phyloP scores from a whole-genome alignment of 2,888 invertebrate genomes.

The Penaeus monodon region DNA sequence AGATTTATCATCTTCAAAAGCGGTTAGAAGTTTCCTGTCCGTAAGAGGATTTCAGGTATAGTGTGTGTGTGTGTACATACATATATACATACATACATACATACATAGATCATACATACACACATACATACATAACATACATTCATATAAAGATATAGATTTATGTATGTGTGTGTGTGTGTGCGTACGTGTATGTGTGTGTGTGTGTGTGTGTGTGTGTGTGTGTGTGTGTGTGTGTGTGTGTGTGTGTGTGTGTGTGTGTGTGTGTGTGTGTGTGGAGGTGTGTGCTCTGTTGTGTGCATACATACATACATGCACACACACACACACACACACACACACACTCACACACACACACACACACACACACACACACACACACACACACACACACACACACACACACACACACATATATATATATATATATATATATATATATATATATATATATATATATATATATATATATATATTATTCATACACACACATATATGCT shows the following conservation, averaged over 20 bases:
- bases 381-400: background rate
- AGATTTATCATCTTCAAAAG: no score
- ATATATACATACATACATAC: no score
- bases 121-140: no score
- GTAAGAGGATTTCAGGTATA: no score
- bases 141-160: no score
- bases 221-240: background rate
- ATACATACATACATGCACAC: background rate
- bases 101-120: no score
- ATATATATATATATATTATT: slow-evolving; percentile 3
- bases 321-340: background rate
- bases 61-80: no score
- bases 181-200: no score
- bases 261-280: background rate
- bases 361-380: background rate
- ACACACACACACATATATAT: background rate
- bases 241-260: background rate
- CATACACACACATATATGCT: background rate
- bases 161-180: no score
- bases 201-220: background rate
- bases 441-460: slow-evolving; percentile 5
- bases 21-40: no score
- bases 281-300: background rate
- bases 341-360: background rate
- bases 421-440: slow-evolving; percentile 5